Base-by-base conservation (phyloP, 2,113 vertebrate genomes). In the Ictidomys tridecemlineatus region DNA sequence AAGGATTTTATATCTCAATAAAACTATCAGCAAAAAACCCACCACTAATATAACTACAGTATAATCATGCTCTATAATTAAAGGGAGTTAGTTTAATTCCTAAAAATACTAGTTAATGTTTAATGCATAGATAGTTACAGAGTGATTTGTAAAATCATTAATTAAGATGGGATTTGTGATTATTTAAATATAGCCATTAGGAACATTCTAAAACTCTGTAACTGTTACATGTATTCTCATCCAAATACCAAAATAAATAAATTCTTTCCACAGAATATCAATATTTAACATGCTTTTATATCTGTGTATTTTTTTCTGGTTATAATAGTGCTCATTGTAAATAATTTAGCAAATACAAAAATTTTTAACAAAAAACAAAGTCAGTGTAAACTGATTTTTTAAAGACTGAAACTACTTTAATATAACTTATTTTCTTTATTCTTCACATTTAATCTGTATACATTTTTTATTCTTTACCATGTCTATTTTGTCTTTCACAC, bases 401-500 rank as follows among this genome's bases (percentile, higher is more conserved):
- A 61, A 2, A 84, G 20, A 6, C 0, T 67, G 2, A 80, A 73
- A 45, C 18, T 56, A 67, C 37, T 79, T 69, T 83, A 93, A 17
- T 4, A 53, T 53, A 30, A 74, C 20, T 32, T 84, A 63, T 26
- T 87, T 87, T 56, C 39, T 89, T 70, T 82, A 74, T 86, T 86
- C 9, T 2, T 79, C 48, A 56, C 61, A 76, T 89, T 95, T 91
- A 61, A 58, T 87, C 56, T 85, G 51, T 63, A 74, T 16, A 48
- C 86, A 67, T 30, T 24, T 70, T 4, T 58, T 74, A 53, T 48
- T 93, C 17, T 30, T 32, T 77, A 30, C 6, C 1, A 56, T 53
- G 0, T 88, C 79, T 51, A 72, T 88, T 51, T 91, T 88, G 34
- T 90, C 17, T 91, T 85, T 94, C 95, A 84, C 39, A 17, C 34